These are phyloP conservation scores for Pluvialis apricaria DNA, from an alignment of 2,113 vertebrate genomes.

Conservation along the genomic window DNA sequence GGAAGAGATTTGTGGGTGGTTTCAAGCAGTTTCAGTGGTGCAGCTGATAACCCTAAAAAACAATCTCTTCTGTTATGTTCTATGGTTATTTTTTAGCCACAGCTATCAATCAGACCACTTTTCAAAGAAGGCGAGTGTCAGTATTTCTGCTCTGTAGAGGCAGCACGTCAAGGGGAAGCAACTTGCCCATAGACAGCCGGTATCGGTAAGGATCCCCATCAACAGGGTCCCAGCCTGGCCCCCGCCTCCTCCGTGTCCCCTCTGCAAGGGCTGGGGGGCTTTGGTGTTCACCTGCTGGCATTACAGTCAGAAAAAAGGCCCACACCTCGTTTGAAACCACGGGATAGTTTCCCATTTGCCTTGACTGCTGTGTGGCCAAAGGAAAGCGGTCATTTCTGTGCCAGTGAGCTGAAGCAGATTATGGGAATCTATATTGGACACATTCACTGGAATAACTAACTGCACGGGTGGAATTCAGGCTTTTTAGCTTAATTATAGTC, in stretches of 20 bases:
- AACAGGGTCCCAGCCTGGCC: not conserved
- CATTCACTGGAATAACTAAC: not conserved
- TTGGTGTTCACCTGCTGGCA: not conserved
- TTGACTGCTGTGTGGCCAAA: not conserved
- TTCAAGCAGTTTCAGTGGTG: conserved; percentile 20
- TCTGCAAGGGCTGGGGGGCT: fast-evolving
- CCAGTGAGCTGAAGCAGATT: not conserved
- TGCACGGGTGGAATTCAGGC: not conserved
- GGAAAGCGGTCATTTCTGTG: not conserved
- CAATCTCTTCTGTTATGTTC: not conserved
- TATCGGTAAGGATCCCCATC: not conserved
- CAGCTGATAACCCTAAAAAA: not conserved
- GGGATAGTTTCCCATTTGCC: not conserved
- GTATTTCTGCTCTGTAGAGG: not conserved
- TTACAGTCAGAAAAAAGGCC: not conserved
- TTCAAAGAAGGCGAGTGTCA: not conserved
- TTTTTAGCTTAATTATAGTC: not conserved
- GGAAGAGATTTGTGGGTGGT: conserved; percentile 13
- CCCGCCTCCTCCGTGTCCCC: fast-evolving
- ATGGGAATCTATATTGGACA: not conserved
- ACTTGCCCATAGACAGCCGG: not conserved
- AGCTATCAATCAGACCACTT: not conserved
- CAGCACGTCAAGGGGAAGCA: not conserved
- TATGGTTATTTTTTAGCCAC: not conserved
- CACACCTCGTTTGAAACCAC: not conserved